Evolutionary conservation across 2,113 vertebrate genomes (phyloP), one percentile per base, ranked within the genome.

Genomic region (Todiramphus chloris): DNA sequence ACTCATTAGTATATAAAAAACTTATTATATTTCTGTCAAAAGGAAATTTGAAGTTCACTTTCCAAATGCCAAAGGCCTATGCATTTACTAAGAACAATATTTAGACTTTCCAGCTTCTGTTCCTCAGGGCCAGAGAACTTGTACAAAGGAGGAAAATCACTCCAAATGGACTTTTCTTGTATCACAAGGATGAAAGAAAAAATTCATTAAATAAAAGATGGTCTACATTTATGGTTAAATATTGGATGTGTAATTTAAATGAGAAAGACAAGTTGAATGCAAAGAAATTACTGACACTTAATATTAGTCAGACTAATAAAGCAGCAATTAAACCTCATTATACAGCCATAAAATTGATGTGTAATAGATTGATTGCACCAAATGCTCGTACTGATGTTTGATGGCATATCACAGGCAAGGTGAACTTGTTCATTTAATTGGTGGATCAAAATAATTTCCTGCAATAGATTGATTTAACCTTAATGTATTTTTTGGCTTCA

Each of bases 231-330:
- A 95, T 95, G 90, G 84, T 97, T 97, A 97, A 98, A 94, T 98
- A 97, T 94, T 97, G 96, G 96, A 97, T 95, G 95, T 94, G 93
- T 97, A 97, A 97, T 98, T 98, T 98, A 98, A 98, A 97, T 96
- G 97, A 96, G 96, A 97, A 97, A 97, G 93, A 67, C 93, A 97
- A 98, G 96, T 88, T 96, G 97, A 98, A 98, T 97, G 96, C 93
- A 98, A 97, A 94, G 98, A 98, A 98, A 98, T 98, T 98, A 98
- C 98, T 93, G 97, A 97, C 97, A 97, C 96, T 97, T 98, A 98
- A 98, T 98, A 98, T 98, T 98, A 98, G 97, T 96, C 94, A 96
- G 97, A 97, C 98, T 98, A 98, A 98, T 98, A 98, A 98, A 98
- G 87, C 94, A 97, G 98, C 97, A 98, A 98, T 98, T 98, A 98